Evolutionary conservation across 1,140 invertebrate genomes (phyloP).

Genomic region (Semibalanus balanoides): DNA sequence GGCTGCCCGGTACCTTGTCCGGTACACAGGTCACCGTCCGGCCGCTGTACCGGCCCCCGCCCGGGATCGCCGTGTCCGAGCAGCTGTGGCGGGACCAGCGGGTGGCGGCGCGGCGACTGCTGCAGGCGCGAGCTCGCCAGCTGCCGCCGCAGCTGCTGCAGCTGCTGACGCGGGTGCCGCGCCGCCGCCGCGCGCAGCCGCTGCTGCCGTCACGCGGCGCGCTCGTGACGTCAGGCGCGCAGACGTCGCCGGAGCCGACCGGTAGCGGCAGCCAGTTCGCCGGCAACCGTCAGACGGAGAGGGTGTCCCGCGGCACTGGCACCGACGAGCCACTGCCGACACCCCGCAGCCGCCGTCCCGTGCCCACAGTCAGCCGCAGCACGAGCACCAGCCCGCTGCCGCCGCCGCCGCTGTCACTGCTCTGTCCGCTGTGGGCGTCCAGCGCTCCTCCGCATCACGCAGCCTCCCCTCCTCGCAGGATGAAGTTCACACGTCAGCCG

Average conservation of each 20-base stretch:
- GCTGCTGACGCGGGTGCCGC: background rate
- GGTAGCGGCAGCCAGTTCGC: background rate
- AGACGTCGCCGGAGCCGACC: background rate
- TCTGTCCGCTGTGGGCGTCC: too few relatives aligned
- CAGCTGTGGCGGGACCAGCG: background rate
- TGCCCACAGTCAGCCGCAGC: background rate
- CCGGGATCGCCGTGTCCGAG: too few relatives aligned
- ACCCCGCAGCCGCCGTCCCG: too few relatives aligned
- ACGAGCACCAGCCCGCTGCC: background rate
- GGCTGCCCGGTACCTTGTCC: too few relatives aligned
- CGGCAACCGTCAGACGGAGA: background rate
- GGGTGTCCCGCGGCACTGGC: background rate
- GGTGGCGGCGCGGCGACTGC: background rate
- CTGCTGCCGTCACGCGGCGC: background rate
- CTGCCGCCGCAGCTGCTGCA: background rate
- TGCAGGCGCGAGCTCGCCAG: background rate
- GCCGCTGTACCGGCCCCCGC: background rate
- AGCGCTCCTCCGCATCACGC: conserved; percentile 7
- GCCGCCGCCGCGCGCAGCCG: background rate
- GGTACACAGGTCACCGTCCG: too few relatives aligned
- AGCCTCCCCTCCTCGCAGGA: background rate
- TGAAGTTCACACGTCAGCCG: conserved; percentile 8
- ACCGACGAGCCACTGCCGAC: background rate
- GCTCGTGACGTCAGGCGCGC: background rate
- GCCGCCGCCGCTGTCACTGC: too few relatives aligned